These are phyloP conservation scores for Epinephelus awoara DNA, from an alignment of 2,797 vertebrate genomes.

Conservation along the genomic window DNA sequence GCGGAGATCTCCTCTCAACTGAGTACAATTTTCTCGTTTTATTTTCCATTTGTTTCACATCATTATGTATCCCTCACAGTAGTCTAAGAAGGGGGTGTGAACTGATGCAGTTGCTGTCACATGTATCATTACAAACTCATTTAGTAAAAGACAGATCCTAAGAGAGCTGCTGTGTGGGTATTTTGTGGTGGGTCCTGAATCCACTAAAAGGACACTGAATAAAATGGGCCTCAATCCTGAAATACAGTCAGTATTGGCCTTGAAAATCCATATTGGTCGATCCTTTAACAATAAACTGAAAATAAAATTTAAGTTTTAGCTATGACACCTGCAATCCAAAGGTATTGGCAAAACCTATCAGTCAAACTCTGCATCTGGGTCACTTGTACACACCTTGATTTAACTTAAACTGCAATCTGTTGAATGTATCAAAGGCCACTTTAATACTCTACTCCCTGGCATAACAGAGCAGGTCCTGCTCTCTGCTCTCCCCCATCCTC, in stretches of 20 bases:
- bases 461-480: conserved; percentile 4
- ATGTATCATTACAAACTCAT: too few relatives aligned
- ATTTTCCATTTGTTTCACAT: too few relatives aligned
- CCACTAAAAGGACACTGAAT: background rate
- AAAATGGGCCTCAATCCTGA: background rate
- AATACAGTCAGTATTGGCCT: background rate
- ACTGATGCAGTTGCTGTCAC: too few relatives aligned
- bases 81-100: too few relatives aligned
- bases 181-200: too few relatives aligned
- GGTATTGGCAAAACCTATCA: background rate
- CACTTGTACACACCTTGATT: background rate
- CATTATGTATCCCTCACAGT: too few relatives aligned
- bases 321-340: background rate
- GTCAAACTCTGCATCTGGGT: conserved; percentile 1
- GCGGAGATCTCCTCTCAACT: too few relatives aligned
- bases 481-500: conserved; percentile 7
- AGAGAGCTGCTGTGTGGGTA: too few relatives aligned
- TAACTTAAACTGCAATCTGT: conserved; percentile 3
- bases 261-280: background rate
- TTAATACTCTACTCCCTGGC: conserved; percentile 6
- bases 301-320: background rate
- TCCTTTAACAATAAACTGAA: conserved; percentile 3
- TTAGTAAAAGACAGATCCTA: too few relatives aligned
- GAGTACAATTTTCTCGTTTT: too few relatives aligned
- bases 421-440: conserved; percentile 7